Evolutionary conservation across 30 jellyfish, hydroid and myxozoan genomes (phyloP).

Genomic region (Catostylus mosaicus): DNA sequence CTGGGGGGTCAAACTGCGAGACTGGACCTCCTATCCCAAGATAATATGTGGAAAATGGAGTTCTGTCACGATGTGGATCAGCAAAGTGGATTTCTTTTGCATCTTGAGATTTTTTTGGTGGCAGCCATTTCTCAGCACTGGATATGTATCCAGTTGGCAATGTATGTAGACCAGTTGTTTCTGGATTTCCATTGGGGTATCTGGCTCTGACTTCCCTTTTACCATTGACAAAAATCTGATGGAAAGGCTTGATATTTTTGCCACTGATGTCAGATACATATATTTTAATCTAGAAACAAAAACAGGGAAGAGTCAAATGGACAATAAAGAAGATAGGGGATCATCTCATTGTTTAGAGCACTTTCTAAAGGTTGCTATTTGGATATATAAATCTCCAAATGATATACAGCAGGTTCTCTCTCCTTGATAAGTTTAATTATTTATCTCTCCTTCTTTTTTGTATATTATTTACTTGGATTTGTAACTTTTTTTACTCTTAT

Average conservation of each 20-base stretch:
- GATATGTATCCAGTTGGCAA: slow-evolving; percentile 88
- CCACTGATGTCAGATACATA: slow-evolving; percentile 85
- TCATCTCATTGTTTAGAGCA: too few relatives aligned
- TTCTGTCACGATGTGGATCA: slow-evolving; percentile 74
- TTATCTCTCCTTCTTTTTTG: too few relatives aligned
- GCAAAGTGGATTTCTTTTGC: slow-evolving; percentile 85
- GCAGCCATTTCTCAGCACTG: slow-evolving; percentile 91
- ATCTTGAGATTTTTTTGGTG: slow-evolving; percentile 67
- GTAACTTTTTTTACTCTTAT: too few relatives aligned
- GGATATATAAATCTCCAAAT: too few relatives aligned
- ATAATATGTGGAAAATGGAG: slow-evolving; percentile 70
- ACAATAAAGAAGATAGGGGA: too few relatives aligned
- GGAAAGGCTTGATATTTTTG: slow-evolving; percentile 55
- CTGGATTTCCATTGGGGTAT: slow-evolving; percentile 98
- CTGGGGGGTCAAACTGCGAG: slow-evolving; percentile 91
- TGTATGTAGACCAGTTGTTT: slow-evolving; percentile 90
- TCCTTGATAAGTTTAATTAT: too few relatives aligned
- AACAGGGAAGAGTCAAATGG: too few relatives aligned
- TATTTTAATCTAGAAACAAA: slow-evolving; percentile 69
- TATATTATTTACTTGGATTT: too few relatives aligned
- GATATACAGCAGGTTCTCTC: too few relatives aligned
- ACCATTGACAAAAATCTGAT: slow-evolving; percentile 80
- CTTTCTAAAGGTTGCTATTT: too few relatives aligned
- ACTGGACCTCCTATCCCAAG: slow-evolving; percentile 97
- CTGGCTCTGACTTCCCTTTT: slow-evolving; percentile 92